Evolutionary conservation across 2,797 vertebrate genomes (phyloP), one percentile per base, ranked within the genome.

Genomic region (Chloroceryle amazona): DNA sequence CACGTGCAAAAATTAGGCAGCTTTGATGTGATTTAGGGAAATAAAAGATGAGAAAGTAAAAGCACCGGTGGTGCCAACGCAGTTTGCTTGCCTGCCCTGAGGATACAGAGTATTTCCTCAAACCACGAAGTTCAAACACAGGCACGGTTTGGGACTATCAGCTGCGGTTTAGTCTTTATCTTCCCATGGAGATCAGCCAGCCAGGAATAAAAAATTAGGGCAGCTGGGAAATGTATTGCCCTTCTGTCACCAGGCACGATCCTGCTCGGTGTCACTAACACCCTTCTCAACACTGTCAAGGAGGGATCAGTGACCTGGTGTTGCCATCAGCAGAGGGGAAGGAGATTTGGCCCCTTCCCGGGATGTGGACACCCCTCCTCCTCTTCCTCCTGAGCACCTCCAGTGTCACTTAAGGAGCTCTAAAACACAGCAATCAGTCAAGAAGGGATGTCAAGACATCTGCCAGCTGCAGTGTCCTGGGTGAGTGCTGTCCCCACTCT

Each of bases 21-120:
- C 47, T 75, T 51, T 51, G 22, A 47, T 49, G 52, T 16, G 47
- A 46, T 66, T 49, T 22, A n/a, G 25, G 18, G 28, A 67, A 61
- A 51, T 29, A 29, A 41, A 62, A 67, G 25, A 7, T 1, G 2
- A 85, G 52, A 57, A 52, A 72, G 33, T 39, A 57, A 72, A 74
- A 81, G 68, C 57, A n/a, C 8, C 1, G 1, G 41, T 11, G 22
- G 41, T 13, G n/a, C n/a, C 0, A 0, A 31, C 3, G n/a, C 13
- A n/a, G 18, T 55, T 49, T 58, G 20, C 22, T 28, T 70, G 33
- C 29, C 42, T 72, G 22, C 54, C 85, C 81, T 9, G 26, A 81
- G 60, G 65, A n/a, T 25, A 29, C 0, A 1, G 39, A 70, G 13
- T 16, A 25, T 66, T 80, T 81, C 74, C 58, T 71, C 58, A 75